Evolutionary conservation across 2,113 vertebrate genomes (phyloP), one percentile per base, ranked within the genome.

Genomic region (Lonchura striata): DNA sequence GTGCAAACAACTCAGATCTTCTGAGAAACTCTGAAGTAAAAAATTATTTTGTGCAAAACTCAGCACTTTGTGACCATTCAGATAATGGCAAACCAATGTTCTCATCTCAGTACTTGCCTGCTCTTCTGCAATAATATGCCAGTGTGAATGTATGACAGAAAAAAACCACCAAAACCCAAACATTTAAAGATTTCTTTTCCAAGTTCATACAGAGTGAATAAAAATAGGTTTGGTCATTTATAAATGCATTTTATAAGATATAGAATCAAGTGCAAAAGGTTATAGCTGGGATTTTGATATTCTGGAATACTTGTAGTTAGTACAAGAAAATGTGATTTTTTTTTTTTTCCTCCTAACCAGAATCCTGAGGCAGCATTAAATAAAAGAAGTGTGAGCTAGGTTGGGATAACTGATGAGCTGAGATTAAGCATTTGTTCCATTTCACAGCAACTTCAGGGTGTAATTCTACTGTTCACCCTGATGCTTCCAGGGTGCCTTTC

Each of bases 1-100:
- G 85, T 94, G 56, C 76, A 96, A 96, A 96, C 94, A 96, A 80
- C 71, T 66, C 8, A 6, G 64, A 77, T 75, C 60, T 86, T 84
- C 89, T 88, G 94, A 93, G 93, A 96, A 93, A 88, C 85, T 92
- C 82, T 21, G 56, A 82, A 93, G 54, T 52, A 68, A 47, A 63
- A 64, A 27, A 31, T 82, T 59, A 18, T 17, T 79, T 84, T 81
- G 31, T 88, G 64, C 53, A 71, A 61, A 94, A 81, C 52, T 86
- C 95, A 95, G 86, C 94, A 90, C 28, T 94, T 76, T 71, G 68
- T 80, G 64, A 56, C 68, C 31, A 12, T 63, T 88, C 33, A 46
- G 65, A 68, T 77, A 80, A 69, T 9, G 19, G 19, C 70, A 92
- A 92, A 91, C 37, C n/a, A 52, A 37, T 53, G 41, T 82, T 90